These are phyloP conservation scores for Zosterops lateralis DNA, from an alignment of 2,113 vertebrate genomes.

Conservation along the genomic window DNA sequence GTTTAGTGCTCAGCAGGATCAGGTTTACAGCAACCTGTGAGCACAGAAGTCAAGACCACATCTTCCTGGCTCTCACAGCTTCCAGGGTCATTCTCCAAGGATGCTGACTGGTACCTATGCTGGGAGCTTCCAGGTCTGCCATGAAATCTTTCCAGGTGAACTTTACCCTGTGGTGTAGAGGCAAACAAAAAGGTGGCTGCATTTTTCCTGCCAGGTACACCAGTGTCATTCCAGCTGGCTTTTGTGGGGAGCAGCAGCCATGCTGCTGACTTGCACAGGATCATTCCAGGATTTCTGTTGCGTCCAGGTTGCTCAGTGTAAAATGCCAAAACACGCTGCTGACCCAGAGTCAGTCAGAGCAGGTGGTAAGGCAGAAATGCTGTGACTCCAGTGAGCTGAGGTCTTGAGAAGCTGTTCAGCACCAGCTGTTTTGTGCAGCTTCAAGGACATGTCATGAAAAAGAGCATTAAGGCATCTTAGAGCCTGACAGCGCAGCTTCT, in stretches of 20 bases:
- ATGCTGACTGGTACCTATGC: accelerated
- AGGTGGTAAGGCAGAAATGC: background rate
- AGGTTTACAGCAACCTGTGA: background rate
- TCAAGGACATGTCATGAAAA: background rate
- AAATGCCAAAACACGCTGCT: background rate
- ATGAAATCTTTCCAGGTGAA: background rate
- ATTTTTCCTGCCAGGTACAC: background rate
- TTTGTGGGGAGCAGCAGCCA: background rate
- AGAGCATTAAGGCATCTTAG: background rate
- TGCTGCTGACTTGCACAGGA: accelerated
- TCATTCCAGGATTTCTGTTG: background rate
- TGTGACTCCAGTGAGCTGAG: background rate
- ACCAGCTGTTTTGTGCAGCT: background rate
- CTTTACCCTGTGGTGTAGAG: background rate
- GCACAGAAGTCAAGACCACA: background rate
- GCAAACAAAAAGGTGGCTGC: background rate
- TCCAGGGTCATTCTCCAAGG: background rate
- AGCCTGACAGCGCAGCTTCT: background rate
- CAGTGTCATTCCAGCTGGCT: background rate
- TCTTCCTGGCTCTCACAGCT: background rate
- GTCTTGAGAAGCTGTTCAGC: background rate
- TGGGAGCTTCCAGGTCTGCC: background rate
- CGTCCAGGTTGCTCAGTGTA: accelerated
- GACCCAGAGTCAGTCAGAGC: background rate
- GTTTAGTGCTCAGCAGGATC: background rate